Evolutionary conservation across 2,888 invertebrate species (phyloP), one percentile per base, ranked within the genome.

Genomic region (Caenorhabditis japonica): DNA sequence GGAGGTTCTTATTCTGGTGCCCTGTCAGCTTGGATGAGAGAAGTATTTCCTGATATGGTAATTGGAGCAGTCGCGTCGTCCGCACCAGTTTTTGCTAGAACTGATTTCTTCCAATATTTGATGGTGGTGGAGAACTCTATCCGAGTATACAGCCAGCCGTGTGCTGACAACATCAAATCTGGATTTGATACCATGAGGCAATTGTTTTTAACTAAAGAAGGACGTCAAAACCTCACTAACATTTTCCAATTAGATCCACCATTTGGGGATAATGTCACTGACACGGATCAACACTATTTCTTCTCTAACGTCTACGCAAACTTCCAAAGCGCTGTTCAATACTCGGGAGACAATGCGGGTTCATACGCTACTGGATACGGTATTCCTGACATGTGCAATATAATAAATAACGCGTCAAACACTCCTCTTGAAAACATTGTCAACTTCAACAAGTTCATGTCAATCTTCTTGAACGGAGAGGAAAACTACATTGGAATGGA

Each of bases 251-350:
- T 71, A 5, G 1, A 51, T 10, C 71, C 71, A 38, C 41, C 56
- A 12, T 78, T 76, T 34, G 39, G 47, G 19, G 69, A 51, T 7
- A 51, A 38, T 19, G 34, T 49, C 27, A 55, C 53, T 12, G 55
- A 77, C 5, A 76, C 86, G 27, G 89, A 89, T 75, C 90, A 94
- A 15, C 90, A 92, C 0, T 94, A 92, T 87, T 91, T 97, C 58
- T 94, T 92, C 87, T 92, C 92, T 87, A 91, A 91, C n/a, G 88
- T 96, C 36, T 93, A 94, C 0, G 92, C 92, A 87, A 91, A 91
- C 13, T 94, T 96, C 88, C 95, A 94, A 49, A 94, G 92, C 34
- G 91, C 95, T 34, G 95, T 95, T 0, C 96, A 97, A 86, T 97
- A 96, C 88, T 95, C 95, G 88, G 93, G 93, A 87, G 95, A 95